These are phyloP conservation scores for Ganaspis brasiliensis DNA, from an alignment of 2,888 invertebrate genomes.

Conservation along the genomic window DNA sequence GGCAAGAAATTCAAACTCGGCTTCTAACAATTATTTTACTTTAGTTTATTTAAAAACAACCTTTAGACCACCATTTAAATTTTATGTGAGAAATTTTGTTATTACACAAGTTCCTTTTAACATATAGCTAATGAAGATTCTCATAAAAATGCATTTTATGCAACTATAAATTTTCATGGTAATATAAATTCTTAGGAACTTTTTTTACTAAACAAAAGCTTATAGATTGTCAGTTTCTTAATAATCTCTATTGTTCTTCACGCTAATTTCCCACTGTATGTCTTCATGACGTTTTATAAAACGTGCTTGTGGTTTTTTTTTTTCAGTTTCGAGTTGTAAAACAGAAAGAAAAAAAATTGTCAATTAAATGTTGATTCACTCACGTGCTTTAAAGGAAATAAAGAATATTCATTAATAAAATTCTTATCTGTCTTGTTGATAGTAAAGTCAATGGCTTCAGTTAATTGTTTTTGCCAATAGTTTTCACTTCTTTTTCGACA, in stretches of 20 bases:
- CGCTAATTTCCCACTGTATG: neutral
- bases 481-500: neutral
- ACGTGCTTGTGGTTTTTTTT: too few relatives aligned
- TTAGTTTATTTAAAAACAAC: conserved; percentile 14
- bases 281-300: too few relatives aligned
- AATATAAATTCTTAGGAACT: conserved; percentile 2
- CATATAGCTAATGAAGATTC: conserved; percentile 4
- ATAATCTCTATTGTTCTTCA: conserved; percentile 4
- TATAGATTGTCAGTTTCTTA: conserved; percentile 13
- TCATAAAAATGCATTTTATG: neutral
- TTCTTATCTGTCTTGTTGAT: conserved; percentile 3
- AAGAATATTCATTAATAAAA: conserved; percentile 12
- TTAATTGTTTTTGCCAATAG: conserved; percentile 1
- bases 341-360: too few relatives aligned
- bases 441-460: conserved; percentile 1
- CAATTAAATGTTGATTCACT: neutral
- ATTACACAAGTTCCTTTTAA: neutral
- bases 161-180: neutral
- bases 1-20: conserved; percentile 22
- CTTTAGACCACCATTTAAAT: neutral
- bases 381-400: neutral
- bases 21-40: conserved; percentile 18
- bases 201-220: neutral
- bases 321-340: neutral
- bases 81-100: conserved; percentile 1